These are phyloP conservation scores for Didymodactylos carnosus DNA, from an alignment of 2,888 invertebrate genomes.

Conservation along the genomic window DNA sequence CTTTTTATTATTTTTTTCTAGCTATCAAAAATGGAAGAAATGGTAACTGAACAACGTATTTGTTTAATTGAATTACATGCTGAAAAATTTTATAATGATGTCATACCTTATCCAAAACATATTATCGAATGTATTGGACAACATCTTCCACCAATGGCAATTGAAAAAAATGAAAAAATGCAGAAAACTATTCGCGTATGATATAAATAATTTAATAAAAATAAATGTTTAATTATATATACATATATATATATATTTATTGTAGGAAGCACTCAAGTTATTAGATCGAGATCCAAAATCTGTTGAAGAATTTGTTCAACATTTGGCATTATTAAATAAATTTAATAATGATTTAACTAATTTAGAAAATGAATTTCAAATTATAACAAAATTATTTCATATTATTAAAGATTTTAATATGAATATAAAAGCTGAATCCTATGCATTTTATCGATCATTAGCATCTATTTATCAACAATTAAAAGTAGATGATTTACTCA, in stretches of 20 bases:
- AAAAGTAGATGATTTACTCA: constrained; percentile 22
- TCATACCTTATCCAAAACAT: not conserved
- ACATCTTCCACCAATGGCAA: constrained; percentile 7
- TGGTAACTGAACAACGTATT: constrained; percentile 4
- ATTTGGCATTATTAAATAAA: constrained; percentile 30
- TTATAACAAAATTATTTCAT: constrained; percentile 31
- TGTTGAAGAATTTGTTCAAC: constrained; percentile 34
- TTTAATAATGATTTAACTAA: constrained; percentile 30
- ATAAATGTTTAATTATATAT: not conserved
- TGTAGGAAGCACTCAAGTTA: constrained; percentile 28
- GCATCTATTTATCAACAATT: constrained; percentile 32
- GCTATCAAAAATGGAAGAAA: constrained; percentile 1
- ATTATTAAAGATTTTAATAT: constrained; percentile 30
- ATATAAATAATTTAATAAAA: not conserved
- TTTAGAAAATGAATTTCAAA: constrained; percentile 29
- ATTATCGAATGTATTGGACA: not conserved
- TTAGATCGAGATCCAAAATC: constrained; percentile 27
- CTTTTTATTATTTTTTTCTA: not conserved
- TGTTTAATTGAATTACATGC: constrained; percentile 5
- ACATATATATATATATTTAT: not conserved
- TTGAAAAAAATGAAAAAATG: constrained; percentile 7
- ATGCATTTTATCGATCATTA: constrained; percentile 32
- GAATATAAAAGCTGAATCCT: constrained; percentile 25
- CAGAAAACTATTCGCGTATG: constrained; percentile 10
- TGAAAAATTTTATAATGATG: not conserved